phyloP scores from a whole-genome alignment of 1,140 invertebrate genomes.

The Macrobrachium rosenbergii region DNA sequence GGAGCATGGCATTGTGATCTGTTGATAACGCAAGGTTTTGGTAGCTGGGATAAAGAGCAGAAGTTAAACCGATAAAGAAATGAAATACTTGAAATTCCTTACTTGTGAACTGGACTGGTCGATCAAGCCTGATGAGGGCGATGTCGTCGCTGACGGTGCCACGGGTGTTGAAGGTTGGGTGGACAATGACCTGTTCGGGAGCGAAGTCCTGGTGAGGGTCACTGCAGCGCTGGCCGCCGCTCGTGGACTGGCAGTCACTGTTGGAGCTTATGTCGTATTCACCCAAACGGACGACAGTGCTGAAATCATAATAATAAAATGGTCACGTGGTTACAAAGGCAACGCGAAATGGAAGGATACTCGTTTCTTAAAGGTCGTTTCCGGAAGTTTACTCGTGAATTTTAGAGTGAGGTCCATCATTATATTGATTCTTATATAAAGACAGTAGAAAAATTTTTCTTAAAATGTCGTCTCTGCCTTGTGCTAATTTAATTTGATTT shows the following conservation, averaged over 20 bases:
- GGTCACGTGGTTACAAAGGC: not conserved
- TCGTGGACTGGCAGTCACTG: not conserved
- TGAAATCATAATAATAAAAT: not conserved
- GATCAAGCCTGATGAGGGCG: conserved; percentile 41
- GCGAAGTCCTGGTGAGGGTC: not conserved
- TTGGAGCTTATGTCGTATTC: conserved; percentile 32
- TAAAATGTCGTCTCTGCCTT: too few relatives aligned
- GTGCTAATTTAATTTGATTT: too few relatives aligned
- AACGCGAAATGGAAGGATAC: not conserved
- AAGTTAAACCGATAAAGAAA: not conserved
- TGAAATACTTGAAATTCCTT: not conserved
- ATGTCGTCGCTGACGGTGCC: conserved; percentile 41
- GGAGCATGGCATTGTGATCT: too few relatives aligned
- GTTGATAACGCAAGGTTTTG: too few relatives aligned
- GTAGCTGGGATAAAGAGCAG: not conserved
- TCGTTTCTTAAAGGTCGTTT: not conserved
- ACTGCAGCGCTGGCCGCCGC: not conserved
- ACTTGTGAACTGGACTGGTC: conserved; percentile 12
- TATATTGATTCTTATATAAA: too few relatives aligned
- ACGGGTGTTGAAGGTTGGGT: conserved; percentile 36
- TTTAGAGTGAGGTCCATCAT: too few relatives aligned
- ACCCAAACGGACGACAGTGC: conserved; percentile 28
- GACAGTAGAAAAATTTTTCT: too few relatives aligned
- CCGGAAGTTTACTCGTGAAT: too few relatives aligned
- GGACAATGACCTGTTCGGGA: conserved; percentile 25